These are phyloP conservation scores for Pterocles gutturalis DNA, from an alignment of 2,113 vertebrate species.

Conservation along the genomic window DNA sequence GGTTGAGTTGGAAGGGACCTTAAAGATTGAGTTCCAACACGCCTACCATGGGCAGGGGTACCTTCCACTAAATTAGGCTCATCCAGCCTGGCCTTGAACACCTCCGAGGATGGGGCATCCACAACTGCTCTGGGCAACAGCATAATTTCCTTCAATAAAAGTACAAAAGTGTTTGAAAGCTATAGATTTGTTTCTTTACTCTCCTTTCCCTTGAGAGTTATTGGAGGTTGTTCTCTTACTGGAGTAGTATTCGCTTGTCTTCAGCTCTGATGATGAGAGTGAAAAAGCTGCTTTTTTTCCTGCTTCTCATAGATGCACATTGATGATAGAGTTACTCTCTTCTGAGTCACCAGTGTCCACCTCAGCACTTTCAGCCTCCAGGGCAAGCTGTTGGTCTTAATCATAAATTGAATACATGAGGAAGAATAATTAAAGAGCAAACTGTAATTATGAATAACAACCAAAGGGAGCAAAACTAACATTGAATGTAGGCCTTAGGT, in stretches of 20 bases:
- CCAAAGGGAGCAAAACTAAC: constrained; percentile 73
- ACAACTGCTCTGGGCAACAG: background rate
- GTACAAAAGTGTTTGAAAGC: background rate
- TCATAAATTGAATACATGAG: constrained; percentile 77
- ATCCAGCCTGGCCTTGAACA: too few species aligned
- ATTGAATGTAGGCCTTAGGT: constrained; percentile 41
- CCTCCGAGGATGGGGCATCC: too few species aligned
- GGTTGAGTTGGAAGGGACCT: too few species aligned
- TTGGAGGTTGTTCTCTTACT: constrained; percentile 7
- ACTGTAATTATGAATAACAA: constrained; percentile 76
- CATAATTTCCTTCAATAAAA: background rate
- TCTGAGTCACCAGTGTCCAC: constrained; percentile 57
- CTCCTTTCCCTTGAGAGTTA: background rate
- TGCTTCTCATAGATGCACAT: background rate
- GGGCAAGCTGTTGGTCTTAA: constrained; percentile 68
- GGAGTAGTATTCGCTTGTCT: background rate
- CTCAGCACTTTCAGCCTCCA: constrained; percentile 63
- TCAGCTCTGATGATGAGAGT: background rate
- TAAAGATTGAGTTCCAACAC: too few species aligned
- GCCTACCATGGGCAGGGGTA: too few species aligned
- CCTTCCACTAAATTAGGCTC: too few species aligned
- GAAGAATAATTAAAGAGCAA: constrained; percentile 79
- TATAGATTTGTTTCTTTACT: constrained; percentile 34
- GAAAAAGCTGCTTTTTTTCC: constrained; percentile 15
- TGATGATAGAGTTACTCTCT: constrained; percentile 22